Conservation (phyloP, 2,113 vertebrate genomes). For the Aptenodytes forsteri region DNA sequence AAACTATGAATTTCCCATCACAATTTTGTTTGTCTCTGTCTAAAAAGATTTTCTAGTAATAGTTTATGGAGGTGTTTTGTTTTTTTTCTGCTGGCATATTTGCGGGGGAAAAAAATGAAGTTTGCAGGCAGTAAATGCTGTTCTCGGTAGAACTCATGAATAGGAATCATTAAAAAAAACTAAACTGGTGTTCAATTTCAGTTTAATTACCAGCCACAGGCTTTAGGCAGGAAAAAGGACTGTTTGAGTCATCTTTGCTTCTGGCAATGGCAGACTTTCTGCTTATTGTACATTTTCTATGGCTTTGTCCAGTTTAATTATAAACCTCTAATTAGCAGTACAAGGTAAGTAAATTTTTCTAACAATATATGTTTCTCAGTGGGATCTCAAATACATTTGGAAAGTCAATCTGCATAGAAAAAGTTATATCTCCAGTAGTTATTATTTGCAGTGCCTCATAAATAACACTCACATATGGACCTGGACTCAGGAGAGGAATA, state of each 20-base stretch:
- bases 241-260: background rate
- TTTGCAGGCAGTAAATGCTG: background rate
- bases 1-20: background rate
- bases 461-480: background rate
- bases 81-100: background rate
- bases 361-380: background rate
- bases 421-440: background rate
- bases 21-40: background rate
- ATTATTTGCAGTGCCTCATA: background rate
- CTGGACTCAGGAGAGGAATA: background rate
- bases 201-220: background rate
- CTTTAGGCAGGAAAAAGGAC: background rate
- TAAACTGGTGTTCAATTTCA: background rate
- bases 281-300: background rate
- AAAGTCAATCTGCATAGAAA: background rate
- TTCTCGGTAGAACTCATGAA: background rate
- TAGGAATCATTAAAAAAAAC: background rate
- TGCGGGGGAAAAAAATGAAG: background rate
- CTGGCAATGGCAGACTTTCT: background rate
- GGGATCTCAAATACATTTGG: background rate
- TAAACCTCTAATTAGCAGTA: background rate
- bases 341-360: background rate
- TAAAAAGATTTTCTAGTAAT: background rate
- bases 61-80: background rate
- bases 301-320: slow-evolving; percentile 22